phyloP scores from a whole-genome alignment of 2,888 invertebrate species.

The Drepanosiphum platanoidis region DNA sequence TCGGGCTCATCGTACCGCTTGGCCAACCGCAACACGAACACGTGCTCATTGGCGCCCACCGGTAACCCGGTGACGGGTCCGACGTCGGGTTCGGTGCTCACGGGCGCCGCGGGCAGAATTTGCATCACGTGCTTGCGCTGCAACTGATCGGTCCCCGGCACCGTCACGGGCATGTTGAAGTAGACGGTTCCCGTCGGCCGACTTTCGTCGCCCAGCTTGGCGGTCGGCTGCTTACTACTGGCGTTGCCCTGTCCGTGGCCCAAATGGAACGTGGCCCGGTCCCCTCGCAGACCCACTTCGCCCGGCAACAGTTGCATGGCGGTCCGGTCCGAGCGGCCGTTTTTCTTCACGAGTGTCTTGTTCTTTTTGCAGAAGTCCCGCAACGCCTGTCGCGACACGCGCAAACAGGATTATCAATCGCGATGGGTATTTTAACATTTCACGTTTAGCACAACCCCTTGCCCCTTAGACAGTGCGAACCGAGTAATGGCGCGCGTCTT shows the following conservation, averaged over 20 bases:
- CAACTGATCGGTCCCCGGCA: neutral
- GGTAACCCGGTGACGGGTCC: conserved; percentile 22
- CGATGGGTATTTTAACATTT: neutral
- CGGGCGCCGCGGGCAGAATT: neutral
- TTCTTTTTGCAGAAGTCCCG: neutral
- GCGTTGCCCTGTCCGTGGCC: neutral
- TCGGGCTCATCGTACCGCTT: conserved; percentile 11
- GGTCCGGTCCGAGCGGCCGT: neutral
- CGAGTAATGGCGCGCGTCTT: neutral
- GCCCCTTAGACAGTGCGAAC: neutral
- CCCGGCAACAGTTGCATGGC: conserved; percentile 3
- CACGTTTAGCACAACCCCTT: neutral
- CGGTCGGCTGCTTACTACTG: neutral
- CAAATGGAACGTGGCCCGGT: conserved; percentile 19
- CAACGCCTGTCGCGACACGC: neutral
- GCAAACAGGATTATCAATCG: neutral
- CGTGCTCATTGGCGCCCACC: neutral
- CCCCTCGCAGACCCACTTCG: conserved; percentile 15
- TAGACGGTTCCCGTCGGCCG: neutral
- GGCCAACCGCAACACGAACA: neutral
- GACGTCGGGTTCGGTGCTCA: neutral
- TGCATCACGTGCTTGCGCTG: conserved; percentile 18
- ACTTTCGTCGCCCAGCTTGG: neutral
- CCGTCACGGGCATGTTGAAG: neutral
- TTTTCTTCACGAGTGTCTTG: neutral